Evolutionary conservation across 2,113 vertebrate species (phyloP), one percentile per base, ranked within the genome.

Genomic region (Myrmecophaga tridactyla): DNA sequence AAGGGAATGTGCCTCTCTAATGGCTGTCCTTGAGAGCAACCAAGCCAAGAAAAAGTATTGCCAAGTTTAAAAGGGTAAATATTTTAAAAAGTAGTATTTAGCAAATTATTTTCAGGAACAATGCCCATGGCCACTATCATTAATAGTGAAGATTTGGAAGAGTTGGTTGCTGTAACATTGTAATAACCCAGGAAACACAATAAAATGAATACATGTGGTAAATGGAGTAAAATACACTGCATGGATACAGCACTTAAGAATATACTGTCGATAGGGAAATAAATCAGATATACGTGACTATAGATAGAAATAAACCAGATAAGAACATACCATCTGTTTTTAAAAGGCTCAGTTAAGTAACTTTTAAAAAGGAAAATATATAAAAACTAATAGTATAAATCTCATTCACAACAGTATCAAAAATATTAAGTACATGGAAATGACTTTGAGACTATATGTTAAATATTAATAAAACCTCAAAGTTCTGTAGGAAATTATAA

Each of bases 61-160:
- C 94, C 96, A 96, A 95, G 97, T 88, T 82, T 58, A 78, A 92
- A 87, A 92, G 94, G 48, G 78, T 43, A 90, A 95, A 82, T 81
- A 96, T 63, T 94, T 73, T 86, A 88, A 23, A 95, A 93, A 92
- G 88, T 73, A 88, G 73, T 39, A 83, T 39, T 87, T 88, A 58
- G 82, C 90, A 70, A 60, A 77, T 95, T 85, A 70, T 65, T 70
- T 88, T 51, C 89, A 69, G 95, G 96, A 94, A 75, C 67, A 27
- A 60, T 77, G 87, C 85, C 88, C 73, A 43, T 56, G 48, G n/a
- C 73, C 80, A n/a, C 62, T 41, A 20, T 34, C 56, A 58, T 85
- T 62, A 77, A 67, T 81, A 60, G 63, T 27, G 63, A 56, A 62
- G 21, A 58, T 10, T 80, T 56, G 60, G 77, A 86, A n/a, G 53